Evolutionary conservation across 2,888 invertebrate species (phyloP).

Genomic region (Lycocerus yunnanus): DNA sequence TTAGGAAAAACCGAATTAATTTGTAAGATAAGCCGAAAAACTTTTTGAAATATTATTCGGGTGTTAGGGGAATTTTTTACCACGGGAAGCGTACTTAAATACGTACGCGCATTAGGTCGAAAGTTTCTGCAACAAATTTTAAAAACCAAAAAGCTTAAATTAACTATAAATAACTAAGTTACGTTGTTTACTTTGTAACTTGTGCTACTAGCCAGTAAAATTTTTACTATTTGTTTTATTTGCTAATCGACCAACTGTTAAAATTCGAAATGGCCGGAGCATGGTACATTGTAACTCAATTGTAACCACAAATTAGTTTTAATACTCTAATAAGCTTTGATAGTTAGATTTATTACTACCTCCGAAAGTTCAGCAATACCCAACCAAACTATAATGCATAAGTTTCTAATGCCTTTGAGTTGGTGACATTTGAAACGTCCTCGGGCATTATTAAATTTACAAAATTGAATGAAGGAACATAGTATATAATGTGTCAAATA

Average conservation of each 20-base stretch:
- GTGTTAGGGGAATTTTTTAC: not conserved
- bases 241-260: conserved; percentile 25
- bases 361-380: conserved; percentile 12
- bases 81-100: too few species aligned
- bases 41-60: not conserved
- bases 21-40: not conserved
- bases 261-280: conserved; percentile 25
- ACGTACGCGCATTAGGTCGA: too few species aligned
- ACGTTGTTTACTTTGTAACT: not conserved
- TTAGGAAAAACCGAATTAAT: not conserved
- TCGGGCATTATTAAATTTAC: not conserved
- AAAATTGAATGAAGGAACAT: not conserved
- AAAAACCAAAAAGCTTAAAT: not conserved
- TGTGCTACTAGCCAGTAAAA: not conserved
- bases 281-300: conserved; percentile 29
- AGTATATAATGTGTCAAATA: not conserved
- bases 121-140: not conserved
- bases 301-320: conserved; percentile 30
- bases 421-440: not conserved
- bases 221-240: conserved; percentile 22
- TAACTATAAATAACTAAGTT: not conserved
- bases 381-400: conserved; percentile 9
- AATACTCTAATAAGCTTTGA: conserved; percentile 28
- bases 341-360: conserved; percentile 19
- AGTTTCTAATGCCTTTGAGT: conserved; percentile 10